Evolutionary conservation across 2,888 invertebrate species (phyloP).

Genomic region (Apamea anceps): DNA sequence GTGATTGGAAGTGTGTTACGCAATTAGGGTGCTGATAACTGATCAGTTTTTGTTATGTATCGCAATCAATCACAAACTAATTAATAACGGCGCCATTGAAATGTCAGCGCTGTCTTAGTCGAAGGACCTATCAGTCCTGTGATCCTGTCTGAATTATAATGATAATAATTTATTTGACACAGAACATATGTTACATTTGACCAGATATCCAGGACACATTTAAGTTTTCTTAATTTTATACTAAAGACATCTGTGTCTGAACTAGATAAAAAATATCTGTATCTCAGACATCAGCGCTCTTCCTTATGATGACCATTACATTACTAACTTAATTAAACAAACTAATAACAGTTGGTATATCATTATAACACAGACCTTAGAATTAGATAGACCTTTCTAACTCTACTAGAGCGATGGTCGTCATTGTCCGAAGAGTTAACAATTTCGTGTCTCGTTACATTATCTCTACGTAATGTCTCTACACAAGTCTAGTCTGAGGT

Average conservation of each 20-base stretch:
- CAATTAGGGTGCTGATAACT: not conserved
- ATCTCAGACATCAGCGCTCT: too few relatives aligned
- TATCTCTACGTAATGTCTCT: conserved; percentile 1
- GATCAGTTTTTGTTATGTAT: not conserved
- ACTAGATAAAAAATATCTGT: too few relatives aligned
- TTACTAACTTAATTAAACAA: too few relatives aligned
- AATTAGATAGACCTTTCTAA: conserved; percentile 6
- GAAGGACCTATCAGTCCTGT: not conserved
- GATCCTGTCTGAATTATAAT: not conserved
- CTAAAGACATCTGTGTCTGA: too few relatives aligned
- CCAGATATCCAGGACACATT: too few relatives aligned
- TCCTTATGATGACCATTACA: too few relatives aligned
- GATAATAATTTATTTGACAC: too few relatives aligned
- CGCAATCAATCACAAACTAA: not conserved
- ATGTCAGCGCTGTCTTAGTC: not conserved
- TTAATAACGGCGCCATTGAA: not conserved
- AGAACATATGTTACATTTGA: too few relatives aligned
- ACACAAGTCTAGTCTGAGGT: conserved; percentile 9
- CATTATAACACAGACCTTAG: too few relatives aligned
- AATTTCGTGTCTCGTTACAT: not conserved
- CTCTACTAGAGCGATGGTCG: not conserved
- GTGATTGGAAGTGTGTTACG: not conserved
- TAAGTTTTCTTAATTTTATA: too few relatives aligned
- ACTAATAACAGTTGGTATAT: too few relatives aligned
- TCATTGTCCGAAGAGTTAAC: not conserved